Base-by-base conservation (phyloP, 2,113 vertebrate species). In the Rhinolophus sinicus region DNA sequence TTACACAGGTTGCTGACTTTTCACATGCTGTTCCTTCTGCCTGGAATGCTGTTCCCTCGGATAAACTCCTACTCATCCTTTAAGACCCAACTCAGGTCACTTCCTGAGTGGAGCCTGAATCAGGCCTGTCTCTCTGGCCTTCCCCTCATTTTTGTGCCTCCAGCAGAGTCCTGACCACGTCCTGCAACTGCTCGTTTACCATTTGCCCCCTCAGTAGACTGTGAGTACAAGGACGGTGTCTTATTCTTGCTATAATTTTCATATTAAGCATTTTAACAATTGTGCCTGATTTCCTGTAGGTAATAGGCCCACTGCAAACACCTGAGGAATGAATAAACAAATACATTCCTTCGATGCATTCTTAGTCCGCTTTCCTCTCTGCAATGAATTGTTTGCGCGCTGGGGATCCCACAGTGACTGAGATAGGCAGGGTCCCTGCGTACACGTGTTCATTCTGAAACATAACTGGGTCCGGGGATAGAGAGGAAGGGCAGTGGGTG, bases 41-140 rank as follows among this genome's bases (percentile, higher is more conserved):
- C 56, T 50, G 60, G 44, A 81, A 62, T 44, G 50, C 60, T 33
- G 18, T 69, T 88, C 44, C 30, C 76, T 28, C 6, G 18, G 56
- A 33, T 14, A 11, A 81, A 92, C 73, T 81, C 88, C 54, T 93
- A 60, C 9, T 89, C 26, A 58, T 19, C 89, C 88, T 52, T 88
- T 33, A 88, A 83, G 35, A 75, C 15, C 16, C 50, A 80, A 24
- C 1, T 64, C 22, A 35, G 9, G 18, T 22, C 28, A 40, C 60
- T 72, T 72, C 14, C 28, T 19, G n/a, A 60, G 22, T 14, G 64
- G 86, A 95, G 70, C 47, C 50, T 38, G 73, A 52, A 35, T 33
- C 54, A 54, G 44, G 50, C 33, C 30, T 5, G 26, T 33, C 56
- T 75, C 12, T 26, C 33, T 28, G 35, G 30, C 18, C 24, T 64